Evolutionary conservation across 2,797 vertebrate species (phyloP).

Genomic region (Caiman crocodilus): DNA sequence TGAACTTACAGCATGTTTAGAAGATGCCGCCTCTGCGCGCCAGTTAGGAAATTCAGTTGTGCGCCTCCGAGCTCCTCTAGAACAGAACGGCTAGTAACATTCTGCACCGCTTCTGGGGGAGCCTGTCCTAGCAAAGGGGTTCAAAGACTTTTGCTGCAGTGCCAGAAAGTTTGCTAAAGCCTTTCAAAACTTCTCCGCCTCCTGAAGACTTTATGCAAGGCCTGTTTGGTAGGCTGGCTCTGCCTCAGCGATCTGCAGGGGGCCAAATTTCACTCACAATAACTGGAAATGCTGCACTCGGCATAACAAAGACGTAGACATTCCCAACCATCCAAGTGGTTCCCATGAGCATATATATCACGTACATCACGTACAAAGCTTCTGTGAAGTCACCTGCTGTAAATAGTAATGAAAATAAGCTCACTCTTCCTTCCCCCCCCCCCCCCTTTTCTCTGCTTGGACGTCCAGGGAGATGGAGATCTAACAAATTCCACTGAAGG

Average conservation of each 20-base stretch:
- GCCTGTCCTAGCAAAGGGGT: neutral
- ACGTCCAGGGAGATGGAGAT: neutral
- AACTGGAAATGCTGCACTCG: neutral
- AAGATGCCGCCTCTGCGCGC: neutral
- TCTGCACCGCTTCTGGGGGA: neutral
- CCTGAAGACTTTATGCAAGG: neutral
- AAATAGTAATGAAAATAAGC: neutral
- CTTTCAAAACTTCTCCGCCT: neutral
- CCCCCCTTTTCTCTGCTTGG: neutral
- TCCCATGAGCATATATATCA: neutral
- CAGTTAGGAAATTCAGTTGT: neutral
- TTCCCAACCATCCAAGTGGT: neutral
- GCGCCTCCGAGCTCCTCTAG: neutral
- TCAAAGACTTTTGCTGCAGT: neutral
- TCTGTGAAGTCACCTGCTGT: neutral
- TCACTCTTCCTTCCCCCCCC: neutral
- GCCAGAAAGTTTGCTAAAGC: neutral
- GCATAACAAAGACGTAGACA: neutral
- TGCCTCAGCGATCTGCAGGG: neutral
- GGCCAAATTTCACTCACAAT: neutral
- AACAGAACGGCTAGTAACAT: neutral
- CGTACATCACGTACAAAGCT: neutral
- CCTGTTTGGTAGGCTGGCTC: neutral
- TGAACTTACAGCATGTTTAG: neutral
- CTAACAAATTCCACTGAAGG: neutral